These are phyloP conservation scores for Ryuthela nishihirai DNA, from an alignment of 2,888 invertebrate genomes.

Conservation along the genomic window DNA sequence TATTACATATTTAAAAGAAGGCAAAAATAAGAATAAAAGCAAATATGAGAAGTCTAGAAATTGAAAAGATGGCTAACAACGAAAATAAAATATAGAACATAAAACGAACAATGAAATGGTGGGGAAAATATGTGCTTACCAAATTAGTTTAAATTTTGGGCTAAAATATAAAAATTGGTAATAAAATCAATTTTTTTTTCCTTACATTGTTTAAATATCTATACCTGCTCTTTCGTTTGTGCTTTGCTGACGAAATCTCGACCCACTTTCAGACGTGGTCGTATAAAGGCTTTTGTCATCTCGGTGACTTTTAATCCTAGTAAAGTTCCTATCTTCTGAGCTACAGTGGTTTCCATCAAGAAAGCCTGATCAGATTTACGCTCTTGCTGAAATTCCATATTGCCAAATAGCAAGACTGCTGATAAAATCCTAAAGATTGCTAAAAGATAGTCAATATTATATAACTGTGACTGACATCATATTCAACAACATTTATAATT, in stretches of 20 bases:
- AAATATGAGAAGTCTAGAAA: too few species aligned
- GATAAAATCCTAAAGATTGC: slow-evolving; percentile 96
- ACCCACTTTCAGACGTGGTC: slow-evolving; percentile 97
- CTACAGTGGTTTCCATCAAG: slow-evolving; percentile 95
- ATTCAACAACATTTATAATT: too few species aligned
- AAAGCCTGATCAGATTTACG: slow-evolving; percentile 98
- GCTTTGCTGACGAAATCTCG: slow-evolving; percentile 98
- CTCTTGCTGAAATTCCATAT: slow-evolving; percentile 98
- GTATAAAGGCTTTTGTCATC: slow-evolving; percentile 96
- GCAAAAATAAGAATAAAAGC: too few species aligned
- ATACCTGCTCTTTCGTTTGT: slow-evolving; percentile 94
- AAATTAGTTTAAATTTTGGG: background rate
- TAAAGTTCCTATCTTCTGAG: slow-evolving; percentile 97
- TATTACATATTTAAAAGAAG: too few species aligned
- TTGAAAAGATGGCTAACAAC: too few species aligned
- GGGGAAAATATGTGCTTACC: background rate
- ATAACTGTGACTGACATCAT: background rate
- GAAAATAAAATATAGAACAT: too few species aligned
- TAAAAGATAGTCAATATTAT: slow-evolving; percentile 42
- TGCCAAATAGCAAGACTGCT: slow-evolving; percentile 92
- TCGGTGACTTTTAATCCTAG: slow-evolving; percentile 89
- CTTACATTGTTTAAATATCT: too few species aligned
- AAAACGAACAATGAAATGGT: background rate
- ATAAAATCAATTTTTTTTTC: too few species aligned
- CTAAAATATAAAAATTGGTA: background rate